Conservation (phyloP, 2,888 invertebrate genomes). For the Thyatira batis region DNA sequence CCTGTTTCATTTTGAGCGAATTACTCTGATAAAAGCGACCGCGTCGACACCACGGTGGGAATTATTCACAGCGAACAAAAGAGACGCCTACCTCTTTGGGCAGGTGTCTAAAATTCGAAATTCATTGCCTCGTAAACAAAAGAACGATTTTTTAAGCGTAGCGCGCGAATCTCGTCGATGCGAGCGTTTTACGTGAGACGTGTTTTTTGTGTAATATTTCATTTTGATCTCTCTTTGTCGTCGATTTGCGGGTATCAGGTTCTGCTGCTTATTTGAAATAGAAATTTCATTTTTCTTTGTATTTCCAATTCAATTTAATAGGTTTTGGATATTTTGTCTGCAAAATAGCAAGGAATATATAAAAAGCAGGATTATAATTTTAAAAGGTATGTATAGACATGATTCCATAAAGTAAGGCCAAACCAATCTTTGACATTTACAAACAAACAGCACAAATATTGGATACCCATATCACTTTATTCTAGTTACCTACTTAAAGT, state of each 20-base stretch:
- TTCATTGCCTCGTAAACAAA: slow-evolving; percentile 74
- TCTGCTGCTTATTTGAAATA: neutral
- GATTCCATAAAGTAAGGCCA: slow-evolving; percentile 3
- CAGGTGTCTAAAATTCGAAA: slow-evolving; percentile 68
- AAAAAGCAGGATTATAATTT: neutral
- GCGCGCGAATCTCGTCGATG: slow-evolving; percentile 19
- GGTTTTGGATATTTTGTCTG: neutral
- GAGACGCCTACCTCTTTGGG: slow-evolving; percentile 57
- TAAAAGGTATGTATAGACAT: too few relatives aligned
- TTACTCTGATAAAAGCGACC: slow-evolving; percentile 56
- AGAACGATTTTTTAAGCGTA: slow-evolving; percentile 59
- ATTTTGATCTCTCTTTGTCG: slow-evolving; percentile 31
- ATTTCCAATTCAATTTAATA: slow-evolving; percentile 10
- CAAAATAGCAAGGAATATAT: neutral
- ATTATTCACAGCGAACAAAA: slow-evolving; percentile 69
- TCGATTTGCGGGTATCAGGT: slow-evolving; percentile 19
- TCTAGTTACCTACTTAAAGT: slow-evolving; percentile 56
- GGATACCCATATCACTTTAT: slow-evolving; percentile 49
- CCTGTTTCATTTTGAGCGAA: slow-evolving; percentile 60
- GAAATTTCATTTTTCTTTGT: slow-evolving; percentile 14
- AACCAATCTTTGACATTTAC: slow-evolving; percentile 24
- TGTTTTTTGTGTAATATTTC: slow-evolving; percentile 47
- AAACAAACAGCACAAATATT: slow-evolving; percentile 37
- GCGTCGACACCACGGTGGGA: slow-evolving; percentile 35
- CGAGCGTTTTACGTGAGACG: slow-evolving; percentile 34